Evolutionary conservation across 2,113 vertebrate species (phyloP).

Genomic region (Oryzias curvinotus): DNA sequence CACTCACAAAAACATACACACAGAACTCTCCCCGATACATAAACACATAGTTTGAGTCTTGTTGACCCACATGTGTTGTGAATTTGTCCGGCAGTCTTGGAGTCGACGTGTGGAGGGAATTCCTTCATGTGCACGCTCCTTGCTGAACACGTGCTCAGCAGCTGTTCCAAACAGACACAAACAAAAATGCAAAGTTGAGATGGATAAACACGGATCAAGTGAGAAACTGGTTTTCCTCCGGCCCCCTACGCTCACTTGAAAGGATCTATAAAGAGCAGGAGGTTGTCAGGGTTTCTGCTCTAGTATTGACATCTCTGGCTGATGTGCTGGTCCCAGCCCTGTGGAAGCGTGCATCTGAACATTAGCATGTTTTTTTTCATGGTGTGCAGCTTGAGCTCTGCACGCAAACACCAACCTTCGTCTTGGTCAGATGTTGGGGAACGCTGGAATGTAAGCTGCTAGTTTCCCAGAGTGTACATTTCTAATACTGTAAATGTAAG

Average conservation of each 20-base stretch:
- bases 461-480: constrained; percentile 39
- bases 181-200: constrained; percentile 21
- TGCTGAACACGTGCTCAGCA: constrained; percentile 67
- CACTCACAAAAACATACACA: background rate
- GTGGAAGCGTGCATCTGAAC: constrained; percentile 10
- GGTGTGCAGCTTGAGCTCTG: constrained; percentile 16
- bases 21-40: background rate
- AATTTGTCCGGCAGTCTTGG: constrained; percentile 63
- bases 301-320: too few relatives aligned
- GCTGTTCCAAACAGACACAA: constrained; percentile 44
- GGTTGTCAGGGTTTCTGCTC: too few relatives aligned
- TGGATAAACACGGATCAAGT: constrained; percentile 47
- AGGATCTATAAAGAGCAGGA: background rate
- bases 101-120: constrained; percentile 65
- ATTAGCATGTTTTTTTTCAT: constrained; percentile 21
- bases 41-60: constrained; percentile 1
- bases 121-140: constrained; percentile 62
- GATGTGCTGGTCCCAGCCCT: background rate
- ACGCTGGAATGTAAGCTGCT: constrained; percentile 24
- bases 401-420: constrained; percentile 21
- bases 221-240: constrained; percentile 30
- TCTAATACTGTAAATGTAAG: constrained; percentile 33
- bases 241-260: constrained; percentile 34
- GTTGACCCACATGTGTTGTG: constrained; percentile 51
- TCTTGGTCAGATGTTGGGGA: constrained; percentile 1